Conservation (phyloP, 1,140 invertebrate species). For the Pachypeltis micranthus region DNA sequence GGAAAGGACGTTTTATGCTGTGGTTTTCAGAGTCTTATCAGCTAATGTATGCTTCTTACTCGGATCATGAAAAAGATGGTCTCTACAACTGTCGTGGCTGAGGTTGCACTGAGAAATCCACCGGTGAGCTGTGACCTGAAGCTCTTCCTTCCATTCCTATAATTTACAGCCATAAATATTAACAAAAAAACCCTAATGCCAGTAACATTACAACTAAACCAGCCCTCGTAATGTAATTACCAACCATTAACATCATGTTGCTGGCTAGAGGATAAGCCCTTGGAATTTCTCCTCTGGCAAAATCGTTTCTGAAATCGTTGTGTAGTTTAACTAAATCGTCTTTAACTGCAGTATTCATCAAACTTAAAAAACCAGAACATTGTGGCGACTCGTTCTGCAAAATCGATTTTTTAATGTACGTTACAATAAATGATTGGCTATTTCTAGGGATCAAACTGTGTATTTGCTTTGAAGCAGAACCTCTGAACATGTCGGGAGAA, state of each 20-base stretch:
- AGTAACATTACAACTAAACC: no score
- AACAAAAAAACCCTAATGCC: no score
- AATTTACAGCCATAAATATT: not conserved
- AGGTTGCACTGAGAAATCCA: not conserved
- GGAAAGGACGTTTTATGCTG: no score
- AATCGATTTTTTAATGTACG: no score
- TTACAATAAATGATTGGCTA: no score
- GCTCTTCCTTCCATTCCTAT: not conserved
- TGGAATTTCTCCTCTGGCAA: not conserved
- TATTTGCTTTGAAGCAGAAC: no score
- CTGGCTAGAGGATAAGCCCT: not conserved
- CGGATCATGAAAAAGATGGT: not conserved
- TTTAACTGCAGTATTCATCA: not conserved
- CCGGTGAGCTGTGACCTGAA: not conserved
- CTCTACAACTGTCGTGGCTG: not conserved
- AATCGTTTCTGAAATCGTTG: not conserved
- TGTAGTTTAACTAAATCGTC: not conserved
- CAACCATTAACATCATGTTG: not conserved
- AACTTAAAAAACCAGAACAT: not conserved
- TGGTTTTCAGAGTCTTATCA: no score
- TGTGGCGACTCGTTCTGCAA: not conserved
- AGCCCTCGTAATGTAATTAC: no score
- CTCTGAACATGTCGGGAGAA: no score
- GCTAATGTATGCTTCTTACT: no score
- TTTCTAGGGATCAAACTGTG: no score